A percentile compares a stretch with the other conserved stretches of the same genome.
Evolutionary conservation across 2,113 vertebrate genomes (phyloP).

Genomic region (Myocastor coypus): DNA sequence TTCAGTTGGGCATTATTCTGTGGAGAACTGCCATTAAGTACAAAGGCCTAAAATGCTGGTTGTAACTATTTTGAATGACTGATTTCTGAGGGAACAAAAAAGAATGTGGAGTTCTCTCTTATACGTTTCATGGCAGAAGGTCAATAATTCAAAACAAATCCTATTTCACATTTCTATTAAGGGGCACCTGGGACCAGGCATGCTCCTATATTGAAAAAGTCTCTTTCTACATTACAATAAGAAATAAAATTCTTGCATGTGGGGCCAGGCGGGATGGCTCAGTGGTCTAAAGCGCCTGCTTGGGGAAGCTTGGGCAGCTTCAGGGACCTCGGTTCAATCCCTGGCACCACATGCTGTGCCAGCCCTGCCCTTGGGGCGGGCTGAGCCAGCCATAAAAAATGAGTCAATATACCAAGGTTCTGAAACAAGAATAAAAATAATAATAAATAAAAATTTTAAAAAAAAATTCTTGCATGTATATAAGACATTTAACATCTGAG

Average conservation of each 20-base stretch:
- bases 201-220: conserved; percentile 45
- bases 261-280: no score
- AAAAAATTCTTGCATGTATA: not conserved
- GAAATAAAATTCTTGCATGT: not conserved
- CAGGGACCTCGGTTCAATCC: no score
- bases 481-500: conserved; percentile 39
- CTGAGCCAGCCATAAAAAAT: no score
- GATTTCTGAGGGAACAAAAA: conserved; percentile 43
- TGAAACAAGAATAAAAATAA: no score
- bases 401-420: no score
- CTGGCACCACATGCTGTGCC: no score
- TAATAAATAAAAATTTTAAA: not conserved
- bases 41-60: conserved; percentile 30
- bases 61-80: conserved; percentile 48
- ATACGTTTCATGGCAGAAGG: conserved; percentile 56
- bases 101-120: conserved; percentile 52
- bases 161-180: conserved; percentile 65
- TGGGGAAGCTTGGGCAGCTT: no score
- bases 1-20: conserved; percentile 60
- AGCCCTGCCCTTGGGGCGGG: no score
- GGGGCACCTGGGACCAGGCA: conserved; percentile 35
- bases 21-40: conserved; percentile 26
- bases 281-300: no score
- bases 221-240: conserved; percentile 31
- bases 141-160: conserved; percentile 66